Evolutionary conservation across 2,888 invertebrate species (phyloP).

Genomic region (Ypsolopha sequella): DNA sequence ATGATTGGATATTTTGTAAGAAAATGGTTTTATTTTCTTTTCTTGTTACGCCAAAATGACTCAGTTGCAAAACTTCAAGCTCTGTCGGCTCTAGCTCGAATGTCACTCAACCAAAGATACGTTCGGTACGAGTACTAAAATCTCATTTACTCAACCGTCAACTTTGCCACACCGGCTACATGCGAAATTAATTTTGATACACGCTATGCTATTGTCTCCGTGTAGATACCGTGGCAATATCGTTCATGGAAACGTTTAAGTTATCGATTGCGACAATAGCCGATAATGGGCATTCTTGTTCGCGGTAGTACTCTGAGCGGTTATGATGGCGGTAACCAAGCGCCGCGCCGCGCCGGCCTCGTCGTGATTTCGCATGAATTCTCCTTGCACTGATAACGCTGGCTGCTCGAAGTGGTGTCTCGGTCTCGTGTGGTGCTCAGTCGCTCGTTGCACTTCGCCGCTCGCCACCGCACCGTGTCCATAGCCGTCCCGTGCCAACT

Average conservation of each 20-base stretch:
- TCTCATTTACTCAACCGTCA: not conserved
- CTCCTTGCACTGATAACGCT: conserved; percentile 51
- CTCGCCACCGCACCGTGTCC: conserved; percentile 9
- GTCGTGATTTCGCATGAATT: conserved; percentile 36
- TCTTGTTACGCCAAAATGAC: no score
- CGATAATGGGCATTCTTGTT: conserved; percentile 1
- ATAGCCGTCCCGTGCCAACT: no score
- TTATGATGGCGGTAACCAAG: not conserved
- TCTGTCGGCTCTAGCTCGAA: no score
- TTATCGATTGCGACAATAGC: not conserved
- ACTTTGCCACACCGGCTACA: no score
- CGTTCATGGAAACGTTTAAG: not conserved
- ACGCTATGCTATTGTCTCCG: not conserved
- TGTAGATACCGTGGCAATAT: not conserved
- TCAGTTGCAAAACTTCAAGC: no score
- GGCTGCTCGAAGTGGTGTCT: conserved; percentile 10
- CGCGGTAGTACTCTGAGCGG: not conserved
- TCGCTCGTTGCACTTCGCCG: conserved; percentile 21
- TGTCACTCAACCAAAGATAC: no score
- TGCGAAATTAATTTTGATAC: not conserved
- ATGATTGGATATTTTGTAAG: no score
- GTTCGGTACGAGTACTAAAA: no score
- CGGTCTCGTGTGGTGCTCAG: conserved; percentile 15
- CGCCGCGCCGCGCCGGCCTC: not conserved
- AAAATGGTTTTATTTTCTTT: no score